These are phyloP conservation scores for Laspeyria flexula DNA, from an alignment of 2,888 invertebrate species.

Conservation along the genomic window DNA sequence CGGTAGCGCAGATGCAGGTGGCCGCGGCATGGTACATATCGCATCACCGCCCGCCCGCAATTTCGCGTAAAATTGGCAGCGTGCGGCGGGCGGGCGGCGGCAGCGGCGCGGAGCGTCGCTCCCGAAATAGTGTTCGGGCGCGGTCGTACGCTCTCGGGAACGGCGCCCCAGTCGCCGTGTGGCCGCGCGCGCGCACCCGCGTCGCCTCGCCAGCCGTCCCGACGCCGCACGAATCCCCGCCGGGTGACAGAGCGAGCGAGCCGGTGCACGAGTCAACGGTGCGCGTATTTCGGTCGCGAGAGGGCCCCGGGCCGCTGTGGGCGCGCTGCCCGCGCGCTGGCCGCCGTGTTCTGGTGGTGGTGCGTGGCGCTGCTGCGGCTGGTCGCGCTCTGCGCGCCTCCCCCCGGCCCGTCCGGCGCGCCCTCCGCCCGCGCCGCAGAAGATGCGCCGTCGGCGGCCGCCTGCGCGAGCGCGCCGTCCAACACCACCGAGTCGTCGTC, in stretches of 20 bases:
- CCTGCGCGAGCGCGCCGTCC: slow-evolving; percentile 77
- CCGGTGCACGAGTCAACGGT: slow-evolving; percentile 73
- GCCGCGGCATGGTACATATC: slow-evolving; percentile 75
- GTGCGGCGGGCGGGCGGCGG: slow-evolving; percentile 81
- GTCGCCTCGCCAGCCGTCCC: slow-evolving; percentile 73
- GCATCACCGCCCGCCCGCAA: slow-evolving; percentile 86
- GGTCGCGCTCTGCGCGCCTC: slow-evolving; percentile 82
- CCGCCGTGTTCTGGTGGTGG: slow-evolving; percentile 85
- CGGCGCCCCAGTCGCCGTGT: slow-evolving; percentile 83
- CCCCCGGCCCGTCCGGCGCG: slow-evolving; percentile 75
- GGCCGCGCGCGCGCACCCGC: slow-evolving; percentile 85
- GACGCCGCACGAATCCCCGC: slow-evolving; percentile 65
- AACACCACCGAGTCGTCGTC: slow-evolving; percentile 71
- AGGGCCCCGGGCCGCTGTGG: slow-evolving; percentile 61
- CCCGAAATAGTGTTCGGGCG: slow-evolving; percentile 86
- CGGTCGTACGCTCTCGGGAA: slow-evolving; percentile 80
- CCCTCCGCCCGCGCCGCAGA: slow-evolving; percentile 78
- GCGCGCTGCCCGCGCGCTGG: slow-evolving; percentile 84
- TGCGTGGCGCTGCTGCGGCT: slow-evolving; percentile 85
- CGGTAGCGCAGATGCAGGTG: slow-evolving; percentile 67
- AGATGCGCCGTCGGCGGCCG: slow-evolving; percentile 77
- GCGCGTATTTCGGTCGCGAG: slow-evolving; percentile 81
- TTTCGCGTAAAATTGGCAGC: slow-evolving; percentile 86
- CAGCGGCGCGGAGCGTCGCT: slow-evolving; percentile 81
- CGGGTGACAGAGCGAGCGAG: slow-evolving; percentile 68